A percentile compares a stretch with the other conserved stretches of the same genome.
These are phyloP conservation scores for Pomatorhinus ruficollis DNA, from an alignment of 2,113 vertebrate genomes.

Conservation along the genomic window DNA sequence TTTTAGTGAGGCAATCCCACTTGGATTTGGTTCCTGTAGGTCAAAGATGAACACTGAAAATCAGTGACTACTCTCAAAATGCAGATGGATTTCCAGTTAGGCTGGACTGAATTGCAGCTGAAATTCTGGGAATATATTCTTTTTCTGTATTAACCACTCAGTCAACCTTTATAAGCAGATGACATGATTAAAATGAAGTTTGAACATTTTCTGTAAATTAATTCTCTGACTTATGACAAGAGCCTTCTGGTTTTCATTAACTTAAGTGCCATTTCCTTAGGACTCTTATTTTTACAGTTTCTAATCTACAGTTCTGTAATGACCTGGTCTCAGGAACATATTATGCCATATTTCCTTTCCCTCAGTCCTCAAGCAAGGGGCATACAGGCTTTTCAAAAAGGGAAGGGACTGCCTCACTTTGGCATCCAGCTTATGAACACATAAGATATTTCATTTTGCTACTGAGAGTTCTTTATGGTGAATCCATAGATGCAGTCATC, in stretches of 20 bases:
- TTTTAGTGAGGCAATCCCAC: background rate
- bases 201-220: conserved; percentile 62
- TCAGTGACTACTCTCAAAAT: background rate
- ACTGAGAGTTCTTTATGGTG: background rate
- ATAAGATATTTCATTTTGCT: background rate
- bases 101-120: background rate
- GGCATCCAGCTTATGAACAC: background rate
- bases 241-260: conserved; percentile 59
- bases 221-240: conserved; percentile 50
- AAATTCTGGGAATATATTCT: conserved; percentile 61
- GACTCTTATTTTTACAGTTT: conserved; percentile 42
- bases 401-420: background rate
- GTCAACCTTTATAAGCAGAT: conserved; percentile 30
- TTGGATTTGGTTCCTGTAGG: background rate
- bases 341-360: background rate
- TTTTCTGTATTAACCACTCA: conserved; percentile 44
- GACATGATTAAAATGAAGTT: conserved; percentile 63
- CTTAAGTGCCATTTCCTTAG: conserved; percentile 53
- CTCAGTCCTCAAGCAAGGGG: background rate
- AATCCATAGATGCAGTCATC: background rate
- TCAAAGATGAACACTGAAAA: background rate
- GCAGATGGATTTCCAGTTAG: background rate
- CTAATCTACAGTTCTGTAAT: conserved; percentile 29
- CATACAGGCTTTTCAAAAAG: background rate
- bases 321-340: conserved; percentile 14